Evolutionary conservation across 2,797 vertebrate genomes (phyloP).

Genomic region (Phataginus tricuspis): DNA sequence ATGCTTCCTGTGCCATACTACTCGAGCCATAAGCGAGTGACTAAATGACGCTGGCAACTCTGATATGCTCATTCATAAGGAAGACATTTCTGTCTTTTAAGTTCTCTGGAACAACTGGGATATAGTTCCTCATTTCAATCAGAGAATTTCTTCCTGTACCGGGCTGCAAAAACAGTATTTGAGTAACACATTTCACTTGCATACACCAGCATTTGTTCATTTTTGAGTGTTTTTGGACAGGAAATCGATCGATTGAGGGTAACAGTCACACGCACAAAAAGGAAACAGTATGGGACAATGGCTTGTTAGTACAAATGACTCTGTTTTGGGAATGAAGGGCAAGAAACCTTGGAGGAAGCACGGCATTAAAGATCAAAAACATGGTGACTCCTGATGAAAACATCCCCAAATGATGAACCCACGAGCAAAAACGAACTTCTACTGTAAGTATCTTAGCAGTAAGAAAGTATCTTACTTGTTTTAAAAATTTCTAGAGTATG

Average conservation of each 20-base stretch:
- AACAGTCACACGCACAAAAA: constrained; percentile 64
- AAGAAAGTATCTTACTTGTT: constrained; percentile 51
- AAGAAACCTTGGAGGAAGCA: constrained; percentile 76
- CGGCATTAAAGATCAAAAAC: constrained; percentile 82
- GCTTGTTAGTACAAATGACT: constrained; percentile 77
- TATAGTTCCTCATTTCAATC: constrained; percentile 65
- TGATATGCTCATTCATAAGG: constrained; percentile 61
- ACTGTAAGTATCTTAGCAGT: constrained; percentile 83
- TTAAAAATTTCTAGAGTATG: constrained; percentile 28
- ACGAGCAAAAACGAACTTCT: constrained; percentile 86
- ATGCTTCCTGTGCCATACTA: constrained; percentile 45
- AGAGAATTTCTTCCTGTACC: constrained; percentile 54
- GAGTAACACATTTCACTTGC: constrained; percentile 51
- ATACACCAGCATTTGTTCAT: constrained; percentile 57
- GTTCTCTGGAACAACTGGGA: constrained; percentile 56
- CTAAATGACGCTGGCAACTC: constrained; percentile 57
- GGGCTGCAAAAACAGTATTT: constrained; percentile 58
- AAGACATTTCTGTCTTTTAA: constrained; percentile 61
- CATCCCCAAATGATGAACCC: constrained; percentile 88
- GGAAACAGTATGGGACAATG: constrained; percentile 81
- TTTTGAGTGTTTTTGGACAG: constrained; percentile 82
- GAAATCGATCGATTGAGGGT: constrained; percentile 74
- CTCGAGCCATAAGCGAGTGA: constrained; percentile 22
- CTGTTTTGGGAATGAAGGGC: constrained; percentile 78
- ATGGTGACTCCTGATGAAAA: constrained; percentile 86